phyloP scores from a whole-genome alignment of 2,113 vertebrate species.

The Falco punctatus region DNA sequence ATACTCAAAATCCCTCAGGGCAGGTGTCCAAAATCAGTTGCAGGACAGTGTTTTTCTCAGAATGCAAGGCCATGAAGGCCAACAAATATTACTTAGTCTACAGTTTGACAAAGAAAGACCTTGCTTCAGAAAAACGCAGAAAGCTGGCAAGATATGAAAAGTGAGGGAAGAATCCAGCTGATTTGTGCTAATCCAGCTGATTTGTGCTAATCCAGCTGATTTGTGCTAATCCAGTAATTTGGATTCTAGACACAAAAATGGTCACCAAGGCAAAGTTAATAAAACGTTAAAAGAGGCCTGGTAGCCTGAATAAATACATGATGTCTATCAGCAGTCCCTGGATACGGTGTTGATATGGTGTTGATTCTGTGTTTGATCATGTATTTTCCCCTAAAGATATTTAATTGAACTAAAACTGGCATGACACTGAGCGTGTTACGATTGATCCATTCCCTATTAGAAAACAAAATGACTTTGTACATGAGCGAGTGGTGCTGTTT shows the following conservation, averaged over 20 bases:
- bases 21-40: neutral
- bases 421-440: neutral
- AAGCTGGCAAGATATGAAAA: neutral
- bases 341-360: neutral
- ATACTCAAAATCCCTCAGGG: neutral
- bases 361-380: neutral
- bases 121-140: neutral
- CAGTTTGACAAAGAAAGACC: neutral
- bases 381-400: neutral
- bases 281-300: neutral
- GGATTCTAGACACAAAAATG: neutral
- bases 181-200: neutral
- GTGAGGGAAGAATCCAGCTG: neutral
- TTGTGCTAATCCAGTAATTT: neutral
- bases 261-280: neutral
- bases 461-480: neutral
- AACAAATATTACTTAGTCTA: neutral
- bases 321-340: neutral
- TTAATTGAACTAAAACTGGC: neutral
- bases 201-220: neutral
- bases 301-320: neutral
- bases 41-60: neutral
- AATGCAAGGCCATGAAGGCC: neutral
- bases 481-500: accelerated
- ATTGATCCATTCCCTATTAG: neutral